Base-by-base conservation (phyloP, 2,797 vertebrate genomes). In the Sardinella longiceps region DNA sequence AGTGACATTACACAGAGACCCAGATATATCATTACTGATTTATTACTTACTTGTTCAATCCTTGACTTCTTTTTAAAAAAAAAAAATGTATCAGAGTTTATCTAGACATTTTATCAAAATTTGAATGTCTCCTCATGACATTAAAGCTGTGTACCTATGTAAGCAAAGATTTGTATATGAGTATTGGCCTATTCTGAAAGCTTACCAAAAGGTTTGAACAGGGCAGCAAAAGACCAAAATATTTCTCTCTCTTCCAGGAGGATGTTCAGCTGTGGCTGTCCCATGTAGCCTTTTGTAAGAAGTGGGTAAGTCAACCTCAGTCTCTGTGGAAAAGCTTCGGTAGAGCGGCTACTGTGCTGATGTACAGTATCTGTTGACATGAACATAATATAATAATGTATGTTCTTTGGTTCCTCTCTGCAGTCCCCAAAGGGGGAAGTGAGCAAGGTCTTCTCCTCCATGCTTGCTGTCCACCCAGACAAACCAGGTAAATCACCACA, bases 241-340 rank as follows among this genome's bases (percentile, higher is more conserved):
- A 1, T 83, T 82, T 12, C 23, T 20, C 84, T 86, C 51, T 82
- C 60, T 81, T 58, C 5, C 89, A 99, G 98, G 96, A 97, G 15
- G 98, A 99, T 86, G 89, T 99, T 85, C 97, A 98, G 89, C 95
- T 99, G 33, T 99, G 98, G 98, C 92, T 99, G 51, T 99, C 98
- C 0, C 97, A 98, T 10, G 91, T 99, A 56, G 97, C 96, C 0
- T 99, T 99, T 91, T 97, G 96, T 95, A 99, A 98, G 93, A 97
- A 98, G 91, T 99, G 98, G 98, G 98, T 99, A 91, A 74, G 97
- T 96, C 23, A 66, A 63, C 50, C 30, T 80, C 46, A 43, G 45
- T 80, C 46, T 45, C 33, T 77, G 60, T 39, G 10, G 0, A 14
- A 58, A 80, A 43, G n/a, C 48, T 1, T 84, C 2, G 51, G 25